Conservation (phyloP, 2,888 invertebrate genomes). For the Mesorhabditis belari region DNA sequence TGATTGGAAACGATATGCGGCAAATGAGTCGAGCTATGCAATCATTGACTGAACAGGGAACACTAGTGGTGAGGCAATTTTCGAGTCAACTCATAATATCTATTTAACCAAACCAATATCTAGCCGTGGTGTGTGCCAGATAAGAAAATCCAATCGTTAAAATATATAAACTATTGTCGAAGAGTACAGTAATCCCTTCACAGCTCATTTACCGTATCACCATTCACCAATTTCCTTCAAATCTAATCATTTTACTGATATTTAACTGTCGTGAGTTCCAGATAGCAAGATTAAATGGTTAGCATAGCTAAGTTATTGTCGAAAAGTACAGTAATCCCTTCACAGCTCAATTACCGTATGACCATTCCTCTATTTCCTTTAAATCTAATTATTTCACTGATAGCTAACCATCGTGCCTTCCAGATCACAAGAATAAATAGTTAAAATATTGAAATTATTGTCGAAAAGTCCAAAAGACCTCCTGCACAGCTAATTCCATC, state of each 20-base stretch:
- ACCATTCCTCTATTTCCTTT: neutral
- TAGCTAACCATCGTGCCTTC: neutral
- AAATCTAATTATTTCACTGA: neutral
- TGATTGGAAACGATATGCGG: constrained; percentile 34
- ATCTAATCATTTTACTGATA: too few species aligned
- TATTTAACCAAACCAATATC: constrained; percentile 4
- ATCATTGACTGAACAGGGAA: constrained; percentile 12
- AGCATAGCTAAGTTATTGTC: too few species aligned
- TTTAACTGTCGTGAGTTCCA: too few species aligned
- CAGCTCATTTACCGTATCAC: too few species aligned
- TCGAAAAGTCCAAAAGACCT: too few species aligned
- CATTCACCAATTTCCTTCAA: too few species aligned
- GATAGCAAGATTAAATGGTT: too few species aligned
- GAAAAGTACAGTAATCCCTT: neutral
- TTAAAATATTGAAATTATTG: too few species aligned
- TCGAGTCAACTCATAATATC: neutral
- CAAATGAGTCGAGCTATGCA: constrained; percentile 34
- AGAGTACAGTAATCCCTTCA: too few species aligned
- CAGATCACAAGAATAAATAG: too few species aligned
- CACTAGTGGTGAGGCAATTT: constrained; percentile 1
- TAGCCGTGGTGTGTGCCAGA: neutral
- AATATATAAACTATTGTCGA: too few species aligned
- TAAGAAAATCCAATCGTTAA: too few species aligned
- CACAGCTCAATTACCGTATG: neutral
- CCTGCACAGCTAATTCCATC: neutral